Evolutionary conservation across 2,113 vertebrate species (phyloP).

Genomic region (Vidua macroura): DNA sequence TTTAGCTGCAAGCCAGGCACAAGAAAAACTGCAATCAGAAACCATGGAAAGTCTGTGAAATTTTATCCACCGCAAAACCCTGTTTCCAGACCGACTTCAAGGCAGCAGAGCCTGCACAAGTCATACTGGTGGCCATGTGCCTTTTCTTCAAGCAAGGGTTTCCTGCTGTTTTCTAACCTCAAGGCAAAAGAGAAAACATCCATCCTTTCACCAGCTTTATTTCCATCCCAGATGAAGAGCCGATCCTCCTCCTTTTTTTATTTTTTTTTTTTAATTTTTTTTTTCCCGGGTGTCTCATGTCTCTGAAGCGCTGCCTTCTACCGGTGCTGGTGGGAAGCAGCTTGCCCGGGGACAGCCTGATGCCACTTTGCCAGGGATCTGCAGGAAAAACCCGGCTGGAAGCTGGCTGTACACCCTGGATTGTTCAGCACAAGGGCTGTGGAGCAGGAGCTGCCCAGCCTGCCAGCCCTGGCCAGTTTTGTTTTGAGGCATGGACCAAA

Average conservation of each 20-base stretch:
- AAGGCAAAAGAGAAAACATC: constrained; percentile 56
- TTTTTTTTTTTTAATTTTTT: not conserved
- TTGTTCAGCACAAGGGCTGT: not conserved
- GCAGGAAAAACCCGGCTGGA: not conserved
- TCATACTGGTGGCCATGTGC: constrained; percentile 35
- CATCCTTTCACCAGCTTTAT: constrained; percentile 59
- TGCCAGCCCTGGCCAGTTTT: not conserved
- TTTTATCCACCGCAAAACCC: not conserved
- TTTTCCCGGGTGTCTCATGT: not conserved
- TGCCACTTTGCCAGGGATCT: not conserved
- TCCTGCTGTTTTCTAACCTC: constrained; percentile 65
- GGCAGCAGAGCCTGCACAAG: constrained; percentile 8
- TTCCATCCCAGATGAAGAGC: constrained; percentile 47
- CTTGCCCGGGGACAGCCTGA: not conserved
- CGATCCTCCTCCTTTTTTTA: not conserved
- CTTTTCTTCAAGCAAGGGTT: constrained; percentile 45
- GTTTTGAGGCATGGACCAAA: not conserved
- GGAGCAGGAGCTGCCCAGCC: not conserved
- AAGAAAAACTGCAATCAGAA: not conserved
- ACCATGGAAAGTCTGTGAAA: constrained; percentile 13
- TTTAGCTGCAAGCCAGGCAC: not conserved
- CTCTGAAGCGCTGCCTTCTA: not conserved
- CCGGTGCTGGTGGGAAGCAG: not conserved
- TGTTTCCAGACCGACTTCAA: constrained; percentile 24
- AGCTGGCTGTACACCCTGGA: not conserved